Evolutionary conservation across 2,113 vertebrate species (phyloP).

Genomic region (Perca schrenkii): DNA sequence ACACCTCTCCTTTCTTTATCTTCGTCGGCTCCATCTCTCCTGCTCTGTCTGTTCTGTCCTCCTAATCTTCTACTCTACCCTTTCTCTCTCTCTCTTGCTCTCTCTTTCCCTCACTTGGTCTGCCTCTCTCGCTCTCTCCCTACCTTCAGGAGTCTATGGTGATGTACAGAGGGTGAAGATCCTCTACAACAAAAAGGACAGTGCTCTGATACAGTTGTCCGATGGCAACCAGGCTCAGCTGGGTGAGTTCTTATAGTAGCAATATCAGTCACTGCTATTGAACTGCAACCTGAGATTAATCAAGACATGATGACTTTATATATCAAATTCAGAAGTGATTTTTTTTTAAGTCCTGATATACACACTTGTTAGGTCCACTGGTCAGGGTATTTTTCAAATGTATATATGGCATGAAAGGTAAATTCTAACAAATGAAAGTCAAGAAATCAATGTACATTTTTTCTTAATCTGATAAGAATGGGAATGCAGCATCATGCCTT

Average conservation of each 20-base stretch:
- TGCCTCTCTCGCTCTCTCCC: slow-evolving; percentile 44
- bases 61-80: slow-evolving; percentile 80
- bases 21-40: slow-evolving; percentile 83
- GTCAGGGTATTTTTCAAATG: background rate
- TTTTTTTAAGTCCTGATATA: background rate
- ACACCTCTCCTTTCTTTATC: slow-evolving; percentile 77
- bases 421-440: background rate
- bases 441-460: background rate
- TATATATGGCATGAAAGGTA: background rate
- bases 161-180: slow-evolving; percentile 99
- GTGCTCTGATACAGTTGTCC: slow-evolving; percentile 97
- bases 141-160: slow-evolving; percentile 94
- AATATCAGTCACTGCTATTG: background rate
- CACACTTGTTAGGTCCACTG: background rate
- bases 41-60: slow-evolving; percentile 79
- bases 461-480: too few species aligned
- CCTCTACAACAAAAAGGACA: slow-evolving; percentile 99
- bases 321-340: background rate
- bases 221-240: slow-evolving; percentile 98
- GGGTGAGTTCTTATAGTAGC: slow-evolving; percentile 84
- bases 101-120: slow-evolving; percentile 39
- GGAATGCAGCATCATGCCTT: too few species aligned
- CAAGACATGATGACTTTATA: background rate
- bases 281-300: background rate
- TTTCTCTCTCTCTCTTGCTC: slow-evolving; percentile 42